Base-by-base conservation (phyloP, 1,140 invertebrate genomes). In the Megalopta genalis region DNA sequence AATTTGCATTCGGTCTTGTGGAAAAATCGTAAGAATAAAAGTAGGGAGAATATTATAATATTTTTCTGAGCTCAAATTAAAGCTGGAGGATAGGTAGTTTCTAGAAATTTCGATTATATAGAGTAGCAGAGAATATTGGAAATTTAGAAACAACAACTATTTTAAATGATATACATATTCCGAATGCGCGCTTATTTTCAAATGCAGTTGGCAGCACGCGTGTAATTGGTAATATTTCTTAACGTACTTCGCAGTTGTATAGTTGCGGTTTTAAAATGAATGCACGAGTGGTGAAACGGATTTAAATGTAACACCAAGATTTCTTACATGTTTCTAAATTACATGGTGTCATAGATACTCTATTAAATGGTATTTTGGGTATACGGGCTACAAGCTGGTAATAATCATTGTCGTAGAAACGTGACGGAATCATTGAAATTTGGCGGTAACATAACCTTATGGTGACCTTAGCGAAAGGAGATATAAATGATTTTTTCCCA, bases 371-470 rank as follows among this genome's bases (percentile, higher is more conserved):
- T 39, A 62, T n/a, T 32, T 25, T 32, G 23, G 57, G 57, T 25
- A 52, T 57, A 59, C 37, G 21, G 27, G 52, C 62, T 68, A 10
- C 49, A 23, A 37, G 37, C 27, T 60, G 18, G 6, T 9, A 23
- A 21, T 37, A 42, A 42, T 67, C 18, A 21, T 62, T 16, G n/a
- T 49, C 18, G 37, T 12, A n/a, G 14, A 46, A 52, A 12, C 37
- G 25, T 46, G 46, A 64, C 52, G 18, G 27, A 32, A 25, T 57
- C 4, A 63, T 78, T n/a, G 46, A 78, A 83, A 71, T 83, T 86
- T 86, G 70, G 85, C 84, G 85, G 67, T 37, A 82, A 32, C 75
- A 84, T 87, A 87, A 87, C 85, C 85, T 87, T 59, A 59, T 57
- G 23, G 23, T 66, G 60, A 68, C n/a, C 57, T 64, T 39, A 63